phyloP scores from a whole-genome alignment of 2,888 invertebrate species.

The Chymomyza procnemis region DNA sequence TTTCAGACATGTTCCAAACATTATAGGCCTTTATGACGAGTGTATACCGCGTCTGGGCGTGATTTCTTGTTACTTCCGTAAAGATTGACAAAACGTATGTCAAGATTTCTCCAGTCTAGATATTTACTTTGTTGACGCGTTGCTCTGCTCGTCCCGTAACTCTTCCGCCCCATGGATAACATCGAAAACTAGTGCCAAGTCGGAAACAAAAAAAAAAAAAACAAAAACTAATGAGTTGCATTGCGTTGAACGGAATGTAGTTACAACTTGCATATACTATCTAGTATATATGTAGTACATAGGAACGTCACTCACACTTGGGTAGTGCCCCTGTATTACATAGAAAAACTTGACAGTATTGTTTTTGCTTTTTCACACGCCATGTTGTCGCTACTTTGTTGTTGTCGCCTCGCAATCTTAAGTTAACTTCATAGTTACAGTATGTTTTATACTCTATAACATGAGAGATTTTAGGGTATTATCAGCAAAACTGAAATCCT shows the following conservation, averaged over 20 bases:
- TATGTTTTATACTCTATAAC: too few species aligned
- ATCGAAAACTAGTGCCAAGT: background rate
- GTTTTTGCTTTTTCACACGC: background rate
- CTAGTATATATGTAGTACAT: too few species aligned
- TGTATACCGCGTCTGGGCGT: too few species aligned
- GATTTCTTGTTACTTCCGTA: too few species aligned
- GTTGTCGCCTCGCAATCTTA: background rate
- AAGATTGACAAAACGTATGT: too few species aligned
- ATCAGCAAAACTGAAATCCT: too few species aligned
- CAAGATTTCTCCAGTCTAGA: background rate
- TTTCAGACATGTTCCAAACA: too few species aligned
- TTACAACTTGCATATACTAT: background rate
- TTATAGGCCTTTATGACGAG: too few species aligned
- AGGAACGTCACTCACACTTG: background rate
- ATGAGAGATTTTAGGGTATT: too few species aligned
- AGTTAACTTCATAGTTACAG: background rate
- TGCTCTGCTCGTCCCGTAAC: background rate
- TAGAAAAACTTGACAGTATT: background rate
- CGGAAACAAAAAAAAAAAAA: background rate
- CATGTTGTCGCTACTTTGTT: background rate
- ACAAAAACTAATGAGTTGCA: conserved; percentile 1
- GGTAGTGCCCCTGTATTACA: background rate
- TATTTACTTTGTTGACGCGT: background rate
- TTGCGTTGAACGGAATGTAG: background rate
- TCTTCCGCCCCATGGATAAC: background rate